Percentiles rank a stretch among this genome's conserved stretches.
Evolutionary conservation across 2,113 vertebrate genomes (phyloP).

Genomic region (Centropus unirufus): DNA sequence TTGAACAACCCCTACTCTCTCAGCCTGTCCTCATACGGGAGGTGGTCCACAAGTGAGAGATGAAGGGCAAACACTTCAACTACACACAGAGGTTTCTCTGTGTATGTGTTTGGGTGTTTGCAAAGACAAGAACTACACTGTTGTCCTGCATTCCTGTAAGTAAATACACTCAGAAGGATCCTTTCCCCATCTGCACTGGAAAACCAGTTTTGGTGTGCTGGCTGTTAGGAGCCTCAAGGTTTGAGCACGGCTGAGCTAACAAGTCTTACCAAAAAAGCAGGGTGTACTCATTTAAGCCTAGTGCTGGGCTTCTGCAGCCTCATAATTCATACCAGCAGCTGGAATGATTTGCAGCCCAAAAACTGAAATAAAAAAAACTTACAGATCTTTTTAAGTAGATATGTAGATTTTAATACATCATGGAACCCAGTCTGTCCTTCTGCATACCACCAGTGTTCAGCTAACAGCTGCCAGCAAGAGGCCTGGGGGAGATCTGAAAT

Average conservation of each 20-base stretch:
- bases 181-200: background rate
- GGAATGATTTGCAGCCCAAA: background rate
- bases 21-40: no score
- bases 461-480: background rate
- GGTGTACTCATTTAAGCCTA: background rate
- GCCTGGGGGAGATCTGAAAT: background rate
- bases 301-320: background rate
- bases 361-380: background rate
- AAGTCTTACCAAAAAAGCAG: background rate
- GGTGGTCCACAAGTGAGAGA: background rate
- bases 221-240: accelerated
- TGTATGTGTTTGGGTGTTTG: no score
- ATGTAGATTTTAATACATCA: background rate
- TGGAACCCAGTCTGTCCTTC: background rate
- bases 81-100: background rate
- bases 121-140: background rate
- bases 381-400: background rate
- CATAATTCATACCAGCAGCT: background rate
- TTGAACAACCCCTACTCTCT: no score
- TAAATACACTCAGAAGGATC: background rate
- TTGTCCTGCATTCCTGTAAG: background rate
- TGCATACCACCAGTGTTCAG: background rate
- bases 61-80: background rate
- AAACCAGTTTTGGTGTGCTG: background rate
- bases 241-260: background rate